Evolutionary conservation across 2,113 vertebrate genomes (phyloP).

Genomic region (Atlantisia rogersi): DNA sequence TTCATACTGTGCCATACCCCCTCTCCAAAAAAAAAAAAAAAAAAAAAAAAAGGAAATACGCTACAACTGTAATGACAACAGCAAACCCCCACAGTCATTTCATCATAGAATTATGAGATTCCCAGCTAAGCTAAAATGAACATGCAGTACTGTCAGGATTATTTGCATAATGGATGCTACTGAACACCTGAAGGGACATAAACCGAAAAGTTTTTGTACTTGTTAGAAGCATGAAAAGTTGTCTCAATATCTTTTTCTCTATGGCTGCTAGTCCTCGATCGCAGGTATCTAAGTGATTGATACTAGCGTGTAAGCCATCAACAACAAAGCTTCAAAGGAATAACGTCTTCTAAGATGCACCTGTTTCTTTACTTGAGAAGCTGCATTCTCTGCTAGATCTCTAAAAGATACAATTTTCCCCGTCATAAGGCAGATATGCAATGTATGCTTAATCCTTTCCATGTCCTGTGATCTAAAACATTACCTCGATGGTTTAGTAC

Average conservation of each 20-base stretch:
- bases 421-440: not conserved
- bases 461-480: not conserved
- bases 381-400: not conserved
- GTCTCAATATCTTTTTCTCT: not conserved
- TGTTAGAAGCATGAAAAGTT: not conserved
- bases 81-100: not conserved
- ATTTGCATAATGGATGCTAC: not conserved
- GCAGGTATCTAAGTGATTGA: not conserved
- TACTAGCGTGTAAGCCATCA: not conserved
- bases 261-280: not conserved
- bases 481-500: not conserved
- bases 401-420: not conserved
- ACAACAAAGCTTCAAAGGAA: not conserved
- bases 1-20: too few species aligned
- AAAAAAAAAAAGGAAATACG: not conserved
- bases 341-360: not conserved
- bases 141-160: not conserved
- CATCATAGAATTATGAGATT: not conserved
- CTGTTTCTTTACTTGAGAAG: not conserved
- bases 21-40: accelerated
- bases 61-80: not conserved
- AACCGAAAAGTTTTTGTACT: not conserved
- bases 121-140: not conserved
- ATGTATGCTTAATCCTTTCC: not conserved
- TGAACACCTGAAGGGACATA: not conserved